phyloP scores from a whole-genome alignment of 2,797 vertebrate genomes.

The Limosa lapponica region DNA sequence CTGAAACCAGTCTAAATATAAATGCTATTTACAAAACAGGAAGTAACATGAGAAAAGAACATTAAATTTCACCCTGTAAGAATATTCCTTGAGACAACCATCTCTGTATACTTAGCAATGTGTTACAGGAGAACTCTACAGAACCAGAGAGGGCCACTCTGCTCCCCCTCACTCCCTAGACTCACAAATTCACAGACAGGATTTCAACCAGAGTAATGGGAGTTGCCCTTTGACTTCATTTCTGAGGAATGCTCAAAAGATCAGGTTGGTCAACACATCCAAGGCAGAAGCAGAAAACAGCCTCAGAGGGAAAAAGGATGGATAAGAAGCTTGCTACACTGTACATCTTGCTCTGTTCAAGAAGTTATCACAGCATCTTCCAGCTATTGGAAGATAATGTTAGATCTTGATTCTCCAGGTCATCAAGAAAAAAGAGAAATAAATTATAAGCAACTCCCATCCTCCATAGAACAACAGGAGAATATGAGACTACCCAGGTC shows the following conservation, averaged over 20 bases:
- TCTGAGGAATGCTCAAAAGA: background rate
- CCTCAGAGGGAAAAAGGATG: background rate
- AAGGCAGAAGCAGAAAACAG: background rate
- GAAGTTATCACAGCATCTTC: background rate
- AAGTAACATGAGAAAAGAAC: background rate
- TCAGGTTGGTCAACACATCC: background rate
- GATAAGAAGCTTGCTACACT: background rate
- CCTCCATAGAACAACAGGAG: background rate
- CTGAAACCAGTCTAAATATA: background rate
- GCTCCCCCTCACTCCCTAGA: background rate
- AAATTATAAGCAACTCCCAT: background rate
- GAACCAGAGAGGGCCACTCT: background rate
- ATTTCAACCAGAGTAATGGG: background rate
- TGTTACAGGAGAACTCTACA: background rate
- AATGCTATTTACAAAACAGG: background rate
- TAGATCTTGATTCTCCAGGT: background rate
- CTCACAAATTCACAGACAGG: background rate
- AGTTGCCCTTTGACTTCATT: background rate
- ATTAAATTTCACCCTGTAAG: background rate
- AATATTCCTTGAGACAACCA: background rate
- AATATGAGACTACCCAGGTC: background rate
- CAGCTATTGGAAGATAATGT: background rate
- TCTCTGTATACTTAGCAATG: background rate
- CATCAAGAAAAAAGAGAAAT: background rate
- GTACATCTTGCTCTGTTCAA: background rate